Percentiles rank a stretch among this genome's conserved stretches.
Evolutionary conservation across 2,113 vertebrate species (phyloP).

Genomic region (Scartelaos histophorus): DNA sequence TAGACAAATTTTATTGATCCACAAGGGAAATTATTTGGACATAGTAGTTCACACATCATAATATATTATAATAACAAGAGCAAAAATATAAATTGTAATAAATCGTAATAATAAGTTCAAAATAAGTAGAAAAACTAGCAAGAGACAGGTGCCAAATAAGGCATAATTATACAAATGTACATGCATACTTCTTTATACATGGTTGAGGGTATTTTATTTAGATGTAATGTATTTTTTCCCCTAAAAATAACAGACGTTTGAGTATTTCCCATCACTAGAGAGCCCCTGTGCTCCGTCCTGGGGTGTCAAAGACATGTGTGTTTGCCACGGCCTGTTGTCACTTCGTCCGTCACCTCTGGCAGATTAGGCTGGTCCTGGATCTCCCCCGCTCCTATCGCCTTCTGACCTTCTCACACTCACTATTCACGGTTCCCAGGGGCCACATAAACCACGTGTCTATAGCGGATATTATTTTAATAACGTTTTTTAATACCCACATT

Average conservation of each 20-base stretch:
- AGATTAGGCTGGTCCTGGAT: constrained; percentile 64
- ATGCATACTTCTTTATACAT: neutral
- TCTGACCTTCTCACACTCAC: constrained; percentile 31
- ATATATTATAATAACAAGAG: no score
- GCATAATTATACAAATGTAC: no score
- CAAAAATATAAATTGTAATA: no score
- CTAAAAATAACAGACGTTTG: neutral
- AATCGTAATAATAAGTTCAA: no score
- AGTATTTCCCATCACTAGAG: constrained; percentile 8
- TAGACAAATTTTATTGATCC: no score
- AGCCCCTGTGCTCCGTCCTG: constrained; percentile 40
- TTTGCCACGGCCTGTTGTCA: constrained; percentile 67
- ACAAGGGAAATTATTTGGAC: no score
- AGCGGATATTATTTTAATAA: neutral
- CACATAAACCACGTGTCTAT: constrained; percentile 21
- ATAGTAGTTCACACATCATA: no score
- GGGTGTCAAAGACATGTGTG: constrained; percentile 60
- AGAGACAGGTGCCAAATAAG: no score
- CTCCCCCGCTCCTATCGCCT: constrained; percentile 31
- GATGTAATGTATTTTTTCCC: neutral
- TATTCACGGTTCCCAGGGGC: constrained; percentile 20
- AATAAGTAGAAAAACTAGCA: no score
- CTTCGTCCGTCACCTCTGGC: constrained; percentile 58
- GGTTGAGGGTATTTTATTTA: no score
- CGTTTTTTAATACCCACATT: constrained; percentile 26